Percentiles rank a stretch among this genome's conserved stretches.
Conservation (phyloP, 1,140 invertebrate species). For the Acromyrmex heyeri region DNA sequence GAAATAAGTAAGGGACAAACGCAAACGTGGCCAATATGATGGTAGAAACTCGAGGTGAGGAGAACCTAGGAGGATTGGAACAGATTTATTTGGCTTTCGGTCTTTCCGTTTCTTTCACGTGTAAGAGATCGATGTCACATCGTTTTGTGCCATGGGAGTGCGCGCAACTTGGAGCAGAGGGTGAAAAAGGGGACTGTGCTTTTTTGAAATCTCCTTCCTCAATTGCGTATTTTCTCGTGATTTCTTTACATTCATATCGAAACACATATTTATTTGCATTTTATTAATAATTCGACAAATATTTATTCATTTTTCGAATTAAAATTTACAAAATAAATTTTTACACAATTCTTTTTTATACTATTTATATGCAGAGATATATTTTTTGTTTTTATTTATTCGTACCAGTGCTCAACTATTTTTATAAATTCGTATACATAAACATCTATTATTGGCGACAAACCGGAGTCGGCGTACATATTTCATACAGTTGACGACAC, state of each 20-base stretch:
- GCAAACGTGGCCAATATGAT: constrained; percentile 44
- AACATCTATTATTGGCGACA: constrained; percentile 14
- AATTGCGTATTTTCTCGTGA: constrained; percentile 42
- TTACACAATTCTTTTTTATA: neutral
- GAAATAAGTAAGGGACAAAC: constrained; percentile 71
- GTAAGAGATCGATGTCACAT: constrained; percentile 28
- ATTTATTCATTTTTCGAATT: neutral
- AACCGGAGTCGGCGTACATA: constrained; percentile 27
- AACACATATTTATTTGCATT: constrained; percentile 3
- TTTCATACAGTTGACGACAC: constrained; percentile 49
- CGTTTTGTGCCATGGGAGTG: constrained; percentile 10
- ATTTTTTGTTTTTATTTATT: neutral
- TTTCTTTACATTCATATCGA: neutral
- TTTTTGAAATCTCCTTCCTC: constrained; percentile 44
- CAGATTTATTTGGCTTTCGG: constrained; percentile 73
- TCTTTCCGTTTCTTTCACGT: constrained; percentile 23
- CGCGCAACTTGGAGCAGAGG: neutral
- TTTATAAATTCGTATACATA: constrained; percentile 7
- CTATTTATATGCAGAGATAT: neutral
- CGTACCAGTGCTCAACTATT: neutral
- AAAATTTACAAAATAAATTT: neutral
- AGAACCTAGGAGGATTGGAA: constrained; percentile 71
- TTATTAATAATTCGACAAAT: neutral
- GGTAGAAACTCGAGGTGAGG: neutral
- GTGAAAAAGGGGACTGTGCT: constrained; percentile 53